Base-by-base conservation (phyloP, 2,888 invertebrate genomes). In the Dasypolia templi region DNA sequence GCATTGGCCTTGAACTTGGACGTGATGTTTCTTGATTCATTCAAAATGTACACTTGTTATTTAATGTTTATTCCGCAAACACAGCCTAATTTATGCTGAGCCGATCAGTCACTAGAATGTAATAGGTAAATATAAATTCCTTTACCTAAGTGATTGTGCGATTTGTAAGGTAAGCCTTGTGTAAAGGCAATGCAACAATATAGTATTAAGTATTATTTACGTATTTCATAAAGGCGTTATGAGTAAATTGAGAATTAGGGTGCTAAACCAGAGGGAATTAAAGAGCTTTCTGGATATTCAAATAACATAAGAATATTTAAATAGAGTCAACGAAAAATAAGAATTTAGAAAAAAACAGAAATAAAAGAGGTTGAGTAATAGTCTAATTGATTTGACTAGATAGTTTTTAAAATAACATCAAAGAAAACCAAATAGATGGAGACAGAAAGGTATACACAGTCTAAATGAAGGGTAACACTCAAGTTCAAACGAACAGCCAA, bases 21-120 rank as follows among this genome's bases (percentile, higher is more conserved):
- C 26, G 44, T 55, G 70, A 65, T 75, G 67, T 61, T 63, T 79
- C 35, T 9, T 80, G 64, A 84, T 65, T 4, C 71, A 84, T 84
- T 64, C 64, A 61, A 75, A 51, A 71, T 84, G 53, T 71, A 62
- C 64, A 55, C 22, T 68, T 29, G 9, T 61, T 83, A 67, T 68
- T 75, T 70, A 71, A 71, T 61, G 29, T 84, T 80, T 83, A 75
- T 71, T 81, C 70, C 53, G 84, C 81, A 84, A 71, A 84, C 59
- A 75, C 53, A 26, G 49, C 26, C n/a, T 81, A 75, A 84, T 75
- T 71, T 84, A 84, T 84, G 81, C 75, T 49, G 35, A 44, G n/a
- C 53, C 14, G 6, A 49, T 53, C 44, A 81, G 66, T 76, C 59
- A 72, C 70, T 76, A 66, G 44, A 76, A 66, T 82, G 61, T 75